These are phyloP conservation scores for Malurus cyaneus DNA, from an alignment of 2,113 vertebrate species.

Conservation along the genomic window DNA sequence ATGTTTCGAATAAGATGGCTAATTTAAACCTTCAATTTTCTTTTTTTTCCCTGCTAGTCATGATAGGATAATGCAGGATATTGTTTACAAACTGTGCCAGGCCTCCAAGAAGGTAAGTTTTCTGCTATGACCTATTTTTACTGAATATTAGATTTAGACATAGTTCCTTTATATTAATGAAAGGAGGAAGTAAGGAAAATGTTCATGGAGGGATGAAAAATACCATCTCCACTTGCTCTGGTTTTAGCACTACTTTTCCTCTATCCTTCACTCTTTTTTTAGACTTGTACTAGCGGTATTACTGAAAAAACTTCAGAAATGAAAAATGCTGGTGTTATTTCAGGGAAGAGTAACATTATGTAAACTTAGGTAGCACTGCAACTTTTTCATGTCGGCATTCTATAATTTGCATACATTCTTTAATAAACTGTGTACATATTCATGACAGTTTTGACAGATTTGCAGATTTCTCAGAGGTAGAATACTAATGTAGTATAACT, in stretches of 20 bases:
- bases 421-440: background rate
- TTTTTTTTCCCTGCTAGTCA: constrained; percentile 75
- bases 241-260: background rate
- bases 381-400: background rate
- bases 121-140: background rate
- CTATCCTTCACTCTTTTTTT: background rate
- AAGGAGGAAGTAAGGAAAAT: background rate
- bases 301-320: background rate
- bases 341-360: background rate
- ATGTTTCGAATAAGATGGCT: background rate
- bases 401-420: background rate
- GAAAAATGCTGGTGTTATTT: background rate
- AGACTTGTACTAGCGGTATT: background rate
- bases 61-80: constrained; percentile 98
- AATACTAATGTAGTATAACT: background rate
- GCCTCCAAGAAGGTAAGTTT: constrained; percentile 91
- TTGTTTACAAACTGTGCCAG: constrained; percentile 95
- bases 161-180: background rate
- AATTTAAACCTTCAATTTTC: background rate
- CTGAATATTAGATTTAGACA: background rate
- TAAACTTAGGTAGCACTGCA: background rate
- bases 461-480: background rate
- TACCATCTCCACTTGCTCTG: background rate
- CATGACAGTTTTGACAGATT: background rate
- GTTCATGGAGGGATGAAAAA: background rate